Conservation (phyloP, 2,888 invertebrate species). For the Encarsia formosa region DNA sequence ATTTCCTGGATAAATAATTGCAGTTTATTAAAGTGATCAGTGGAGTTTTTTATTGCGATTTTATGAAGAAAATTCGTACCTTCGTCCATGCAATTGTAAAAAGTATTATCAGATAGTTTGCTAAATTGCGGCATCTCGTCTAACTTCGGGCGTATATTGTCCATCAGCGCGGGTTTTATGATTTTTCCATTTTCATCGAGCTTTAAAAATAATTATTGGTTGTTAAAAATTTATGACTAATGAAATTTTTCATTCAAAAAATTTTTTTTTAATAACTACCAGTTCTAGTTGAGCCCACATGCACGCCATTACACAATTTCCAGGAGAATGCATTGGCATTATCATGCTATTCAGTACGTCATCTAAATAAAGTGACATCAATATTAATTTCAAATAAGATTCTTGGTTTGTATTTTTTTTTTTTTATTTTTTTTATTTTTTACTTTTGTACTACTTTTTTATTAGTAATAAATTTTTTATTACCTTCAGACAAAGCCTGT, state of each 20-base stretch:
- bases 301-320: constrained; percentile 15
- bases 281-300: constrained; percentile 11
- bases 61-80: constrained; percentile 1
- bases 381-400: too few relatives aligned
- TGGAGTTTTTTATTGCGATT: too few relatives aligned
- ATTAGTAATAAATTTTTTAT: background rate
- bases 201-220: background rate
- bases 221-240: background rate
- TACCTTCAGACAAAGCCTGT: constrained; percentile 10
- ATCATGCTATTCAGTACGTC: constrained; percentile 5
- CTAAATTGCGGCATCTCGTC: background rate
- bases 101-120: constrained; percentile 1
- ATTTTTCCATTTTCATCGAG: constrained; percentile 13
- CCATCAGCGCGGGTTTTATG: constrained; percentile 8
- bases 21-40: too few relatives aligned
- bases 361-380: too few relatives aligned
- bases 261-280: constrained; percentile 1
- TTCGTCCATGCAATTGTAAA: constrained; percentile 12
- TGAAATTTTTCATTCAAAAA: background rate
- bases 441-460: constrained; percentile 6
- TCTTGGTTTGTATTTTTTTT: too few relatives aligned
- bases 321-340: constrained; percentile 11
- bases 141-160: background rate
- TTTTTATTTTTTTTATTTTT: too few relatives aligned
- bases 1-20: constrained; percentile 10